These are phyloP conservation scores for Talpa occidentalis DNA, from an alignment of 2,113 vertebrate species.

Conservation along the genomic window DNA sequence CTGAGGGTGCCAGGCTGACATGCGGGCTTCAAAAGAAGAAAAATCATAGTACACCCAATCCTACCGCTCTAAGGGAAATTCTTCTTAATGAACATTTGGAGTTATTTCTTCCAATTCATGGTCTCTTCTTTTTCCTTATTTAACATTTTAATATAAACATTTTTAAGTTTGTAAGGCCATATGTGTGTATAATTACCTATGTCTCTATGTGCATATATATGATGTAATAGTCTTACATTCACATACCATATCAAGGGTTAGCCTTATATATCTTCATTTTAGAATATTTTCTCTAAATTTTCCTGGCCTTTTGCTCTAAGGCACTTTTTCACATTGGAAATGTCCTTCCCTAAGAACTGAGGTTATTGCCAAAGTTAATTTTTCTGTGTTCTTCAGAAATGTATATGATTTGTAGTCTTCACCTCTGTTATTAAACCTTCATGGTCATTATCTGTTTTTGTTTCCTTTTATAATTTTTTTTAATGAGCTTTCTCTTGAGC, in stretches of 20 bases:
- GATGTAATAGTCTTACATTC: background rate
- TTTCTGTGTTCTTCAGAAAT: background rate
- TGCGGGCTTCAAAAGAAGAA: background rate
- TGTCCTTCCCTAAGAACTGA: background rate
- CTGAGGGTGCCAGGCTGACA: background rate
- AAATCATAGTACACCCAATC: background rate
- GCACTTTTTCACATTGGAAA: background rate
- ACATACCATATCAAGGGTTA: background rate
- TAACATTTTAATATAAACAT: background rate
- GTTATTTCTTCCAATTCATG: background rate
- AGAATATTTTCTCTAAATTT: conserved; percentile 14
- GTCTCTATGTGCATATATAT: background rate
- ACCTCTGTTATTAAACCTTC: background rate
- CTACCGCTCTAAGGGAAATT: background rate
- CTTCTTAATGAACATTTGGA: background rate
- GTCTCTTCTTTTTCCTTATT: background rate
- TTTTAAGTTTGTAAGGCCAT: background rate
- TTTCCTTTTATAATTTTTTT: background rate
- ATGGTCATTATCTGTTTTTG: background rate
- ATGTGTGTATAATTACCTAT: background rate
- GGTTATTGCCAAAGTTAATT: background rate
- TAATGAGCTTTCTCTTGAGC: background rate
- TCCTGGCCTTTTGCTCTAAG: background rate
- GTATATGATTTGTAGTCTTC: background rate
- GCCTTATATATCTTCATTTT: background rate